phyloP scores from a whole-genome alignment of 1,140 invertebrate species.

The Formica exsecta region DNA sequence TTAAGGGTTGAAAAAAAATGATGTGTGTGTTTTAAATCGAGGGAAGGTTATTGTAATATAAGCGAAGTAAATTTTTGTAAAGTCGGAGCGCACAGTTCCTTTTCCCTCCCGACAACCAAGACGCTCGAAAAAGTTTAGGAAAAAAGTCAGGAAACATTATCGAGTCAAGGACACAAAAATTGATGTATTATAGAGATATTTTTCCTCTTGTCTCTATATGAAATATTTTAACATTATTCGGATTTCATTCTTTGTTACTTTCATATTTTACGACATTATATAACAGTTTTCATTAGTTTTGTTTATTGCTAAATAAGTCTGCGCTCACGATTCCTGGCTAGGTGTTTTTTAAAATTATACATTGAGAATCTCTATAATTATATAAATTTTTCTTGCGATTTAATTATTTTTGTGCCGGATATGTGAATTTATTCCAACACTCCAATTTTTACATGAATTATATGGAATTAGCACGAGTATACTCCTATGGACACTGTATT shows the following conservation, averaged over 20 bases:
- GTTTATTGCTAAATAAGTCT: background rate
- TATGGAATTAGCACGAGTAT: slow-evolving; percentile 60
- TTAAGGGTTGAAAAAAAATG: slow-evolving; percentile 80
- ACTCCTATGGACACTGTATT: slow-evolving; percentile 60
- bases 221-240: background rate
- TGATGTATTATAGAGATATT: slow-evolving; percentile 14
- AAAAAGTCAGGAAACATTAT: slow-evolving; percentile 75
- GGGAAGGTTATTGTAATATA: slow-evolving; percentile 85
- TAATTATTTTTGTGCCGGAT: slow-evolving; percentile 36
- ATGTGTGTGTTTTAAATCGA: slow-evolving; percentile 79
- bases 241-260: background rate
- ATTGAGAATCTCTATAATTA: slow-evolving; percentile 17
- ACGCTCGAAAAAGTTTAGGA: slow-evolving; percentile 71
- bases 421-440: slow-evolving; percentile 37
- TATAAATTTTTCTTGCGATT: slow-evolving; percentile 13
- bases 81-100: slow-evolving; percentile 84
- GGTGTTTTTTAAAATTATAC: background rate
- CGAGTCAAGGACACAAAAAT: slow-evolving; percentile 64
- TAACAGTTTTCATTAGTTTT: background rate
- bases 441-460: slow-evolving; percentile 14
- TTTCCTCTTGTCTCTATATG: background rate
- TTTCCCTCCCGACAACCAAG: slow-evolving; percentile 76
- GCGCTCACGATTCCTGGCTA: slow-evolving; percentile 60
- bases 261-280: background rate
- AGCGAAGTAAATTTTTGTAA: slow-evolving; percentile 83